Evolutionary conservation across 1,140 invertebrate genomes (phyloP).

Genomic region (Drosophila teissieri): DNA sequence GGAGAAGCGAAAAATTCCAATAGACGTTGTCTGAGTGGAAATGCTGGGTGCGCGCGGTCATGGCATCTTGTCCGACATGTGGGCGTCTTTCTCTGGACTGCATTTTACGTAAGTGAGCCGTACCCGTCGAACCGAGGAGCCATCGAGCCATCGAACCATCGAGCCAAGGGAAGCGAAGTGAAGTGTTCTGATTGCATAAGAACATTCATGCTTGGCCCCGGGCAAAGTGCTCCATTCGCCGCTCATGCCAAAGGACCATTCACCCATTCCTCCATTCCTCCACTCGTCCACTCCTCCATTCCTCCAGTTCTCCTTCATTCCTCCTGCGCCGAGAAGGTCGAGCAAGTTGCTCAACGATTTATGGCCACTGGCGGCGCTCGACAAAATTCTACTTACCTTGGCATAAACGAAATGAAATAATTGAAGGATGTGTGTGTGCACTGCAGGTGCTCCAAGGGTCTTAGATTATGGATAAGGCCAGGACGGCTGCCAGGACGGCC

Average conservation of each 20-base stretch:
- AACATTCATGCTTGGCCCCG: conserved; percentile 25
- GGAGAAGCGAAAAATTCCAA: conserved; percentile 15
- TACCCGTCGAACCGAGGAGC: conserved; percentile 7
- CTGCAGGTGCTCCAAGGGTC: conserved; percentile 15
- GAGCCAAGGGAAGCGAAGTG: conserved; percentile 35
- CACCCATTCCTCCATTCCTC: neutral
- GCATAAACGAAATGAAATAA: conserved; percentile 50
- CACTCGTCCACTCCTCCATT: too few relatives aligned
- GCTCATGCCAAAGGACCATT: conserved; percentile 26
- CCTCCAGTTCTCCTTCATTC: too few relatives aligned
- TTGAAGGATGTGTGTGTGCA: conserved; percentile 35
- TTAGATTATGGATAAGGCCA: conserved; percentile 47
- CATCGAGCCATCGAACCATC: conserved; percentile 23
- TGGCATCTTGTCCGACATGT: conserved; percentile 34
- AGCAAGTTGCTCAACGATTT: conserved; percentile 50
- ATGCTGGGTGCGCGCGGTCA: neutral
- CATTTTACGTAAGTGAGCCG: conserved; percentile 43
- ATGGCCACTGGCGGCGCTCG: conserved; percentile 42
- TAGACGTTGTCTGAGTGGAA: conserved; percentile 34
- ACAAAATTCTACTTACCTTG: conserved; percentile 47
- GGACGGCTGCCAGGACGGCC: conserved; percentile 8
- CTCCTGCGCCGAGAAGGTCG: conserved; percentile 20
- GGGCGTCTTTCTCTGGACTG: conserved; percentile 42
- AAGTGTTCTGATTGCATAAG: conserved; percentile 58
- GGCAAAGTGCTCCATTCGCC: conserved; percentile 28